These are phyloP conservation scores for Heliconius melpomene DNA, from an alignment of 1,140 invertebrate genomes.

Conservation along the genomic window DNA sequence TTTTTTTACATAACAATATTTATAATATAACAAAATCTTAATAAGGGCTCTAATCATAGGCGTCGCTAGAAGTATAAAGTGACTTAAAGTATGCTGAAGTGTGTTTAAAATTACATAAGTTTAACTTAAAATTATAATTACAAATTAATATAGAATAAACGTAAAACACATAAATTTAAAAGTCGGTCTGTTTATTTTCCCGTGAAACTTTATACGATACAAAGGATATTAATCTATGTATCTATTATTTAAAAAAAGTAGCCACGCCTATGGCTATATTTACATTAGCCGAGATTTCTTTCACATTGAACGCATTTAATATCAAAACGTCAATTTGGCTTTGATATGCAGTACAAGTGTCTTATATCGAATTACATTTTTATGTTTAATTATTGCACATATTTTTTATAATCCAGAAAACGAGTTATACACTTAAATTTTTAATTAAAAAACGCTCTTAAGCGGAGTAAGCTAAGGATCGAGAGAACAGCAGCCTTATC, in stretches of 20 bases:
- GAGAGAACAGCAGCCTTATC: conserved; percentile 19
- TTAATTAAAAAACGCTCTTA: conserved; percentile 22
- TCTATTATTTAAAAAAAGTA: not conserved
- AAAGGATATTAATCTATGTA: not conserved
- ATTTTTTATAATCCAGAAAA: conserved; percentile 49
- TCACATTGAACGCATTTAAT: conserved; percentile 46
- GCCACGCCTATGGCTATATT: conserved; percentile 30
- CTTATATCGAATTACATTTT: conserved; percentile 47
- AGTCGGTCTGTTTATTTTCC: not conserved
- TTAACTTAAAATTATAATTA: conserved; percentile 4
- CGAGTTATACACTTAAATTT: conserved; percentile 30
- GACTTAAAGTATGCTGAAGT: no score
- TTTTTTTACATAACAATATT: conserved; percentile 71
- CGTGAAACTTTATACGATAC: not conserved
- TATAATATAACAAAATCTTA: conserved; percentile 56
- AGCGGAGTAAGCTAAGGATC: conserved; percentile 34
- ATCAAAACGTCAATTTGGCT: conserved; percentile 63
- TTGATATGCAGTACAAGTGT: conserved; percentile 69
- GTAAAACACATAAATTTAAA: not conserved
- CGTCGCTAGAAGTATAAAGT: not conserved
- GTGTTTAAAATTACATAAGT: not conserved
- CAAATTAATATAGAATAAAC: not conserved
- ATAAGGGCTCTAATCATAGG: conserved; percentile 42
- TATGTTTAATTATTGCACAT: conserved; percentile 60
- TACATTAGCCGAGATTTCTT: conserved; percentile 62